Conservation (phyloP, 1,140 invertebrate species). For the Drosophila busckii region DNA sequence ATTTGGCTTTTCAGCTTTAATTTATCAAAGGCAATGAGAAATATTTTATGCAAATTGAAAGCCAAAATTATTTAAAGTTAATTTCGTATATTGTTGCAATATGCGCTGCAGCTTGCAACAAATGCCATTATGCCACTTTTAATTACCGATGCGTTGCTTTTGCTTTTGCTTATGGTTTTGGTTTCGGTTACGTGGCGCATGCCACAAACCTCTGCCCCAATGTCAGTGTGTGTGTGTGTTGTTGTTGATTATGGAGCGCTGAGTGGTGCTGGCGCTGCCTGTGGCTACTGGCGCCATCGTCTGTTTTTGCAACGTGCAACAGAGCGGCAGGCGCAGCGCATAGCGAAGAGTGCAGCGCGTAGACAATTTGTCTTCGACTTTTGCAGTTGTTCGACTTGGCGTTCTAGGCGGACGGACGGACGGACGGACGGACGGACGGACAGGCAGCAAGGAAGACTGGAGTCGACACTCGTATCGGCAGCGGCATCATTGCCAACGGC, state of each 20-base stretch:
- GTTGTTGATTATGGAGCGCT: slow-evolving; percentile 51
- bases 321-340: slow-evolving; percentile 70
- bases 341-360: slow-evolving; percentile 72
- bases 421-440: slow-evolving; percentile 27
- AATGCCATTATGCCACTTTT: slow-evolving; percentile 51
- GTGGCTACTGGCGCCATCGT: slow-evolving; percentile 43
- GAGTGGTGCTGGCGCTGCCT: slow-evolving; percentile 60
- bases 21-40: no score
- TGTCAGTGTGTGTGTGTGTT: slow-evolving; percentile 20
- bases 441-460: slow-evolving; percentile 5
- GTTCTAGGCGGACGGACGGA: slow-evolving; percentile 17
- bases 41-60: no score
- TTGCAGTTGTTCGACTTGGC: slow-evolving; percentile 25
- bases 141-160: slow-evolving; percentile 54
- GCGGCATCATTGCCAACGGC: slow-evolving; percentile 2
- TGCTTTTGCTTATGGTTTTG: slow-evolving; percentile 42
- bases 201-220: slow-evolving; percentile 55
- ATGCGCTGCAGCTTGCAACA: slow-evolving; percentile 10
- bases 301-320: slow-evolving; percentile 49
- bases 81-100: no score
- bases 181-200: slow-evolving; percentile 62
- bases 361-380: slow-evolving; percentile 73
- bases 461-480: slow-evolving; percentile 19
- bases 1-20: no score
- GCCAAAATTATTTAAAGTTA: no score